Base-by-base conservation (phyloP, 2,113 vertebrate genomes). In the Aegotheles bennettii region DNA sequence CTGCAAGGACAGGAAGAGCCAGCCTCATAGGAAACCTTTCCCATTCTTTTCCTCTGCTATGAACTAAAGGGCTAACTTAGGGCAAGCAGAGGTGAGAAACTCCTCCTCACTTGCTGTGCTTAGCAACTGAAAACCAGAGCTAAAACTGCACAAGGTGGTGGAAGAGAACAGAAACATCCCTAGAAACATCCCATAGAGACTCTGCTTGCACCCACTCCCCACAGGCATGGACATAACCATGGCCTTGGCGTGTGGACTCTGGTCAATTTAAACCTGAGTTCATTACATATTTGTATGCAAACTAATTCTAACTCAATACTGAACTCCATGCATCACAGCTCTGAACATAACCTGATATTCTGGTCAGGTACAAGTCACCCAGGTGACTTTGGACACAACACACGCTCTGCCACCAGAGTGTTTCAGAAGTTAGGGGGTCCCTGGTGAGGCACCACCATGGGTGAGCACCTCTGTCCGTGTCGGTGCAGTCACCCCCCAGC, bases 171-270 rank as follows among this genome's bases (percentile, higher is more conserved):
- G 40, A 47, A 35, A 29, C 18, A n/a, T 56, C 20, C 40, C 43
- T 13, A 36, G 19, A 67, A 82, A 63, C 47, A 67, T 10, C 56
- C 56, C 8, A 1, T 0, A 29, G 31, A 61, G 42, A 28, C 48
- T 24, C 63, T 45, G 42, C 48, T 38, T 26, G 61, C 47, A 31
- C 51, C 59, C 6, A 1, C 24, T 56, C 42, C 67, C 43, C 19
- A 3, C 1, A 8, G 42, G 47, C 7, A 5, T 0, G 1, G 70
- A 18, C 67, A 59, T 7, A 40, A 17, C 10, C 70, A 16, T 0
- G 13, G 35, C 26, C 85, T 29, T 60, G 42, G 69, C 57, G 57
- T 4, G 33, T 17, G 33, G 56, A 31, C 21, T 61, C 51, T 20
- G 33, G 60, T 26, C 71, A 84, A 12, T 63, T 90, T 80, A 90